Base-by-base conservation (phyloP, 2,797 vertebrate genomes). In the Eupleurogrammus muticus region DNA sequence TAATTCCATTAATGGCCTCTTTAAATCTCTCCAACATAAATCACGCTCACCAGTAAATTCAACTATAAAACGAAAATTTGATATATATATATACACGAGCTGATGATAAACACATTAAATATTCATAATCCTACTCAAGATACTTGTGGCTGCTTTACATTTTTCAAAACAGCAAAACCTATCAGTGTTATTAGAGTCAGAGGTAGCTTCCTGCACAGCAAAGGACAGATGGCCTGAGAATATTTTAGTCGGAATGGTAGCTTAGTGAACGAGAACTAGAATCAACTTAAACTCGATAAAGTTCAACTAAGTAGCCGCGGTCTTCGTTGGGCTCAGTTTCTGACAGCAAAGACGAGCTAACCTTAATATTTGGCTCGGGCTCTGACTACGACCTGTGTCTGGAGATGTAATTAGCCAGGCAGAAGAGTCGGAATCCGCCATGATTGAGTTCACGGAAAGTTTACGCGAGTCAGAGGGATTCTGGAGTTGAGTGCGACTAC, bases 381-480 rank as follows among this genome's bases (percentile, higher is more conserved):
- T 72, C 63, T 20, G 56, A 81, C 67, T 74, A 47, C 77, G 87
- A 90, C 79, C 85, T 80, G 70, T 66, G 66, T 84, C 70, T 80
- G 58, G 75, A 46, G 60, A 82, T 73, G 60, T 78, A 81, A 88
- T 88, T 89, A 89, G 55, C 75, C 49, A 21, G 54, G 66, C 57
- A 54, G 19, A 16, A 16, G 46, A 75, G 60, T 76, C 74, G 49
- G 60, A 57, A 49, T 65, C 75, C 63, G 44, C 73, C 51, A 36
- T 81, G 70, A 88, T 74, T 81, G 77, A 73, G 81, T 83, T 87
- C 77, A 85, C 17, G 3, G 47, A 5, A 49, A 58, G 48, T 82
- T 79, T 76, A 66, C 34, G 55, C 17, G 70, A 68, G 79, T 78
- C 81, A 70, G 49, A 77, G 81, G 80, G 70, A 82, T 75, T 84